These are phyloP conservation scores for Luscinia megarhynchos DNA, from an alignment of 2,797 vertebrate genomes.

Conservation along the genomic window DNA sequence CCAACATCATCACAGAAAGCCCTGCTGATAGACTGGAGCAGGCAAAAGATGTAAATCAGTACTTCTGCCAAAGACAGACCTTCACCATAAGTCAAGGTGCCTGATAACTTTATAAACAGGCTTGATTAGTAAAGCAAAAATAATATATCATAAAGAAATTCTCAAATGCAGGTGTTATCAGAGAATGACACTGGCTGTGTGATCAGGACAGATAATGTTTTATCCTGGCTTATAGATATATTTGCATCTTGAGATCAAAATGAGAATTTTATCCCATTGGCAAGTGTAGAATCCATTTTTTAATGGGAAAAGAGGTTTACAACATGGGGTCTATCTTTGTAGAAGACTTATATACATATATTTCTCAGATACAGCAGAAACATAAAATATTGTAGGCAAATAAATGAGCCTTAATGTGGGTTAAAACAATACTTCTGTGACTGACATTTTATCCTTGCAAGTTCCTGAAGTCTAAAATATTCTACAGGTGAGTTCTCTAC, in stretches of 20 bases:
- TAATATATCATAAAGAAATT: slow-evolving; percentile 13
- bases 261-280: slow-evolving; percentile 65
- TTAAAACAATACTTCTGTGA: slow-evolving; percentile 7
- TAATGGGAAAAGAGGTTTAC: slow-evolving; percentile 31
- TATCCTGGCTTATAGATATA: slow-evolving; percentile 60
- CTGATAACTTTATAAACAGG: slow-evolving; percentile 54
- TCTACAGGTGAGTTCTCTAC: background rate
- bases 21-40: background rate
- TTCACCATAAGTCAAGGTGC: slow-evolving; percentile 61
- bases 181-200: slow-evolving; percentile 25
- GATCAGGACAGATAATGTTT: slow-evolving; percentile 45
- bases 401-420: background rate
- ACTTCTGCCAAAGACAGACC: slow-evolving; percentile 26
- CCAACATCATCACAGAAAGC: background rate
- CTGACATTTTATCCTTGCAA: slow-evolving; percentile 61
- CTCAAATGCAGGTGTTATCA: slow-evolving; percentile 38
- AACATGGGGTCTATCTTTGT: background rate
- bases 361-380: slow-evolving; percentile 9
- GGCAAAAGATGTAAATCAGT: background rate
- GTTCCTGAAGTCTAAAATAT: background rate
- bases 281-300: slow-evolving; percentile 42
- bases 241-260: slow-evolving; percentile 64
- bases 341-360: slow-evolving; percentile 1
- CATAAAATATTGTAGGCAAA: slow-evolving; percentile 39
- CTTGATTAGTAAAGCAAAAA: slow-evolving; percentile 49